Evolutionary conservation across 1,140 invertebrate genomes (phyloP), one percentile per base, ranked within the genome.

Genomic region (honey bee (Apis mellifera)): DNA sequence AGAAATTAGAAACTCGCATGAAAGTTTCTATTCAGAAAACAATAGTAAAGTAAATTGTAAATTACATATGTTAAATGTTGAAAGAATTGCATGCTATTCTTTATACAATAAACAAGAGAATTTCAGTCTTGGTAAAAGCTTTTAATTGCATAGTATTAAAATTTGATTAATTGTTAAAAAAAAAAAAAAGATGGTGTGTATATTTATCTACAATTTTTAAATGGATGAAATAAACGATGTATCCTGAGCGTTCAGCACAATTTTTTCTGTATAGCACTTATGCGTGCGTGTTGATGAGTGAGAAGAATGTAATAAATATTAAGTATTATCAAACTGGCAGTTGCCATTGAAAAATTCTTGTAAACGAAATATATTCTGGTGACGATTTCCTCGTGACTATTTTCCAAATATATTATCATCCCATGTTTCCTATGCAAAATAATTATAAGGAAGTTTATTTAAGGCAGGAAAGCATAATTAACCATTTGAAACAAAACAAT

Each of bases 281-380:
- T 59, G n/a, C 21, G 78, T 76, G 64, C 21, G n/a, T 81, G 78
- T 80, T 55, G n/a, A 19, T 48, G 79, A 66, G n/a, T 69, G 73
- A 76, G 19, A n/a, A 5, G 72, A 76, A 48, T 76, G 54, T 13
- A 59, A 42, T 9, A 48, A 71, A 19, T 64, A 79, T 21, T 26
- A 23, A 52, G 23, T 50, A 64, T 26, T 59, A 62, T 62, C 55
- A 52, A 55, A 82, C 48, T 52, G 62, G 73, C 80, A 64, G 65
- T 9, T 71, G 65, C 76, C 68, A 64, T 71, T 55, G 21, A 23
- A 57, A 19, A 68, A 69, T 26, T 57, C 21, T 68, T 66, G 32
- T 76, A 82, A 76, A 17, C 52, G 69, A 78, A 79, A 83, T 83
- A 78, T 78, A 78, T 83, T 78, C 75, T 71, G 81, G 15, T 78